Evolutionary conservation across 2,113 vertebrate genomes (phyloP).

Genomic region (Todiramphus saurophagus): DNA sequence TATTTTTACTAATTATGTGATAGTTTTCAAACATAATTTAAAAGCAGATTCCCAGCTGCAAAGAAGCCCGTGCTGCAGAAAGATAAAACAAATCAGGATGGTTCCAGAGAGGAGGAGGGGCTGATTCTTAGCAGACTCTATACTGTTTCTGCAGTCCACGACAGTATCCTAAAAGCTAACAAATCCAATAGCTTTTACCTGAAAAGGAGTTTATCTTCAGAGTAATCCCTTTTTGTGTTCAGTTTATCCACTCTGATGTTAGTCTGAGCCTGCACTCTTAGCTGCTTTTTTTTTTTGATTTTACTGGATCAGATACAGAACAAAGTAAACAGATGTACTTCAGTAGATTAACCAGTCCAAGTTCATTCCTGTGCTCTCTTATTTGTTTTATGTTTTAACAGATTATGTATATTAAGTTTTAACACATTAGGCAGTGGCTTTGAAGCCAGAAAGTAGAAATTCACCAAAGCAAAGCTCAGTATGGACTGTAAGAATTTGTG

Average conservation of each 20-base stretch:
- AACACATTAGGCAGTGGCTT: background rate
- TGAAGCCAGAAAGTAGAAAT: constrained; percentile 14
- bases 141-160: background rate
- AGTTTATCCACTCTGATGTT: constrained; percentile 7
- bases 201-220: constrained; percentile 12
- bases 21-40: background rate
- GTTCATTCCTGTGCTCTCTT: background rate
- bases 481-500: background rate
- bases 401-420: constrained; percentile 34
- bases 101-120: background rate
- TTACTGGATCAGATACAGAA: background rate
- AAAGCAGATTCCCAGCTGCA: background rate
- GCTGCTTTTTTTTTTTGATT: background rate
- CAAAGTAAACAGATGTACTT: constrained; percentile 37
- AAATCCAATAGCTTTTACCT: constrained; percentile 13
- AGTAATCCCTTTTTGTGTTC: constrained; percentile 6
- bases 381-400: constrained; percentile 20
- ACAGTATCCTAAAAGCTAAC: background rate
- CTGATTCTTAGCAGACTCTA: background rate
- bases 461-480: constrained; percentile 17
- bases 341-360: constrained; percentile 19
- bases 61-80: background rate
- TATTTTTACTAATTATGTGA: background rate
- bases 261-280: background rate
- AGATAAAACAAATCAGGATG: constrained; percentile 2